A percentile compares a stretch with the other conserved stretches of the same genome.
These are phyloP conservation scores for Melitaea cinxia DNA, from an alignment of 1,140 invertebrate species.

Conservation along the genomic window DNA sequence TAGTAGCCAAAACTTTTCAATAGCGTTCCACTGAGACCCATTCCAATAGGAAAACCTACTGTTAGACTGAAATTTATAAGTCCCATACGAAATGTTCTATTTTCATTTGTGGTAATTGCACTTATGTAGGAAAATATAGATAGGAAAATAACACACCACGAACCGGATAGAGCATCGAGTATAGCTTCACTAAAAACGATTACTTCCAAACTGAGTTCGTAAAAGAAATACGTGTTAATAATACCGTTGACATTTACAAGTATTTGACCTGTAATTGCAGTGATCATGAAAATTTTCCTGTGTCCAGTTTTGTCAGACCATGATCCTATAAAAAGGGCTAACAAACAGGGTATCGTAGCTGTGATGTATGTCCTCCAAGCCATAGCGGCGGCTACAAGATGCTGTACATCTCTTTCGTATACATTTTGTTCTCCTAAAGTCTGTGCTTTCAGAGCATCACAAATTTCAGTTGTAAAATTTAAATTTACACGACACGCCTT, in stretches of 20 bases:
- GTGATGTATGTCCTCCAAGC: slow-evolving; percentile 61
- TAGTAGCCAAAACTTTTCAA: slow-evolving; percentile 70
- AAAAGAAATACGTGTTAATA: slow-evolving; percentile 78
- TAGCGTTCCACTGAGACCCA: slow-evolving; percentile 69
- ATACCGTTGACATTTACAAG: slow-evolving; percentile 72
- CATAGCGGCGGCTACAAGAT: slow-evolving; percentile 51
- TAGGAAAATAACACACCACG: slow-evolving; percentile 80
- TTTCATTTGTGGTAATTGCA: slow-evolving; percentile 79
- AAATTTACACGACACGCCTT: slow-evolving; percentile 72
- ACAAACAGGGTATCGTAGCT: slow-evolving; percentile 80
- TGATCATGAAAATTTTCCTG: slow-evolving; percentile 81
- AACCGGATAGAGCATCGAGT: slow-evolving; percentile 71
- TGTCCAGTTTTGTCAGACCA: slow-evolving; percentile 81
- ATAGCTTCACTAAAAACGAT: slow-evolving; percentile 39
- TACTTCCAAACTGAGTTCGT: slow-evolving; percentile 55
- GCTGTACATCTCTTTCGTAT: slow-evolving; percentile 64
- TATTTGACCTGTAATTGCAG: slow-evolving; percentile 60
- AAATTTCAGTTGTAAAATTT: slow-evolving; percentile 66
- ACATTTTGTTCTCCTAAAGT: slow-evolving; percentile 50
- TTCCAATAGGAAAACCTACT: slow-evolving; percentile 75
- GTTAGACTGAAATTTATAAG: slow-evolving; percentile 80
- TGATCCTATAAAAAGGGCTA: slow-evolving; percentile 84
- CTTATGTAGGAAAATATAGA: slow-evolving; percentile 82
- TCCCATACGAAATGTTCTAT: slow-evolving; percentile 82
- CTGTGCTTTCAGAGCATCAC: slow-evolving; percentile 56